These are phyloP conservation scores for Todiramphus saurophagus DNA, from an alignment of 2,113 vertebrate species.

Conservation along the genomic window DNA sequence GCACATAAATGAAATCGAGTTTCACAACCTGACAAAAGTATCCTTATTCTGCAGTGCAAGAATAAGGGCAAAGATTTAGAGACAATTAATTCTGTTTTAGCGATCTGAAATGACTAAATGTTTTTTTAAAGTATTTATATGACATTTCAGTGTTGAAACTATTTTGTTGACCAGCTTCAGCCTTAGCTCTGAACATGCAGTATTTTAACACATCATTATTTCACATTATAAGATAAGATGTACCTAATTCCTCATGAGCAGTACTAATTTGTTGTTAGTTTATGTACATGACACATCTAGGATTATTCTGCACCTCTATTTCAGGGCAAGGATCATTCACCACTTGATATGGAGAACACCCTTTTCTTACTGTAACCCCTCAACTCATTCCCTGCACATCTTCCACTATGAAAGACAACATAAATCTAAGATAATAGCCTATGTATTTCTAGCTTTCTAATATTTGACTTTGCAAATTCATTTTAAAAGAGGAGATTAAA, in stretches of 20 bases:
- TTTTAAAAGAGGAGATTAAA: not conserved
- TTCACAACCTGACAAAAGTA: not conserved
- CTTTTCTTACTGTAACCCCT: not conserved
- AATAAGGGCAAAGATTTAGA: not conserved
- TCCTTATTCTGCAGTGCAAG: not conserved
- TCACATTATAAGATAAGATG: not conserved
- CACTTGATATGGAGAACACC: not conserved
- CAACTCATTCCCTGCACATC: not conserved
- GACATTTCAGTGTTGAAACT: not conserved
- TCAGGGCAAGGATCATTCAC: not conserved
- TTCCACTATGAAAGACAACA: not conserved
- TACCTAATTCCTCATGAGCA: not conserved
- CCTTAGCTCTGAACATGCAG: not conserved
- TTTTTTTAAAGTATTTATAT: not conserved
- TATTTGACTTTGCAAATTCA: not conserved
- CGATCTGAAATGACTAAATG: not conserved
- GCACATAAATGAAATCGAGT: not conserved
- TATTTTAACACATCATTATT: not conserved
- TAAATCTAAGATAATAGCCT: not conserved
- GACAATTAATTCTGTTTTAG: not conserved
- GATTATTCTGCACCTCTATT: not conserved
- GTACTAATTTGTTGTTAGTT: not conserved
- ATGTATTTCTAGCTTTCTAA: not conserved
- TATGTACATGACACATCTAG: not conserved
- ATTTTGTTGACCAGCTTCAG: not conserved